Evolutionary conservation across 2,888 invertebrate species (phyloP).

Genomic region (Kryphioiulus occultus): DNA sequence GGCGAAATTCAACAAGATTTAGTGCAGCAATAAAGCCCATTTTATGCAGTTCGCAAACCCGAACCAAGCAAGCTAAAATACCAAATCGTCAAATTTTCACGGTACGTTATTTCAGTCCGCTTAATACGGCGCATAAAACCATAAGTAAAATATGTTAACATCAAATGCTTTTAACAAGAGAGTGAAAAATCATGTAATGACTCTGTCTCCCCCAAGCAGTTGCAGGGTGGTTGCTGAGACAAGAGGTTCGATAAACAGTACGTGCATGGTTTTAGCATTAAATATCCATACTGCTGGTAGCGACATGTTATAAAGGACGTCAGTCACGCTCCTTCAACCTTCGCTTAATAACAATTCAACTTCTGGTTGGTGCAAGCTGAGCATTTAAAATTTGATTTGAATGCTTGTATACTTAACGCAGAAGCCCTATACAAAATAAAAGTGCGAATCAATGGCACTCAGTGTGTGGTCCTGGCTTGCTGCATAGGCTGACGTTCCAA

Average conservation of each 20-base stretch:
- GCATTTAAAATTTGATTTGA: neutral
- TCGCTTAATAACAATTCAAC: neutral
- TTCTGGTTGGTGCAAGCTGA: neutral
- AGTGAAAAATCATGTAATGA: slow-evolving; percentile 5
- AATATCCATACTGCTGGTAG: neutral
- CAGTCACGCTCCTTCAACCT: neutral
- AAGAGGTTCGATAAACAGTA: neutral
- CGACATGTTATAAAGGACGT: neutral
- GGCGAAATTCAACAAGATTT: too few relatives aligned
- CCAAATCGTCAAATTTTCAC: too few relatives aligned
- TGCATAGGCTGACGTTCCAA: neutral
- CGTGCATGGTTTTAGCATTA: neutral
- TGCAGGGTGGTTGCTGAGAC: neutral
- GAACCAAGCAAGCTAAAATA: too few relatives aligned
- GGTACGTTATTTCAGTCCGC: too few relatives aligned
- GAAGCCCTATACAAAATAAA: neutral
- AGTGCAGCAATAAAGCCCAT: too few relatives aligned
- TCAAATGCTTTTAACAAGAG: neutral
- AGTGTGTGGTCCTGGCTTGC: neutral
- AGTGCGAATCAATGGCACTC: neutral
- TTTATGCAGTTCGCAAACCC: too few relatives aligned
- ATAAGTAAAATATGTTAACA: neutral
- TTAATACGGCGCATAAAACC: neutral
- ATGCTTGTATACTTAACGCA: neutral
- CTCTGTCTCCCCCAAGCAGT: neutral